Conservation (phyloP, 2,797 vertebrate species). For the Parauchenoglanis punctatus region DNA sequence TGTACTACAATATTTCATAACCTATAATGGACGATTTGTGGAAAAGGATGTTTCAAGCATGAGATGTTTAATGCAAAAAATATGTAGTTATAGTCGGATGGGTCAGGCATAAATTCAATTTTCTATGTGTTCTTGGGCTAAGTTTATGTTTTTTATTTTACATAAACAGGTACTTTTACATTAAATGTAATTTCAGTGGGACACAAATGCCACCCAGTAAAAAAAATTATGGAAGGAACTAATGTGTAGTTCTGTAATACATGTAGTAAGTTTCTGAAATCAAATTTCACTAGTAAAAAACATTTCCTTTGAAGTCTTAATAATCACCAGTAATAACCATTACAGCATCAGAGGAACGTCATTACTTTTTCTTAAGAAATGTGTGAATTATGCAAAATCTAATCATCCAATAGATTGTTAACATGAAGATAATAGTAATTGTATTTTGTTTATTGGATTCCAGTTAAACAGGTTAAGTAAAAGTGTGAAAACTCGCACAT, state of each 20-base stretch:
- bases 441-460: slow-evolving; percentile 1
- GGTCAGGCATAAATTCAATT: not conserved
- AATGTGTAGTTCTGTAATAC: not conserved
- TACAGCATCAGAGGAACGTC: not conserved
- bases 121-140: not conserved
- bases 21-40: not conserved
- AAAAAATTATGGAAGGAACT: not conserved
- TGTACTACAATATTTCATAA: not conserved
- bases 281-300: not conserved
- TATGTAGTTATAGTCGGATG: not conserved
- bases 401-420: not conserved
- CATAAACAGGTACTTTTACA: not conserved
- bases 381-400: not conserved
- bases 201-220: not conserved
- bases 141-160: not conserved
- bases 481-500: not conserved
- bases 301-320: not conserved
- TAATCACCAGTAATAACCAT: not conserved
- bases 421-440: not conserved
- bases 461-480: not conserved
- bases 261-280: not conserved
- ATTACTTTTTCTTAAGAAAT: not conserved
- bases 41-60: no score
- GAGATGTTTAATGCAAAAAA: not conserved
- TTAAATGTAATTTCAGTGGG: not conserved